phyloP scores from a whole-genome alignment of 2,888 invertebrate species.

The Drosophila borborema region DNA sequence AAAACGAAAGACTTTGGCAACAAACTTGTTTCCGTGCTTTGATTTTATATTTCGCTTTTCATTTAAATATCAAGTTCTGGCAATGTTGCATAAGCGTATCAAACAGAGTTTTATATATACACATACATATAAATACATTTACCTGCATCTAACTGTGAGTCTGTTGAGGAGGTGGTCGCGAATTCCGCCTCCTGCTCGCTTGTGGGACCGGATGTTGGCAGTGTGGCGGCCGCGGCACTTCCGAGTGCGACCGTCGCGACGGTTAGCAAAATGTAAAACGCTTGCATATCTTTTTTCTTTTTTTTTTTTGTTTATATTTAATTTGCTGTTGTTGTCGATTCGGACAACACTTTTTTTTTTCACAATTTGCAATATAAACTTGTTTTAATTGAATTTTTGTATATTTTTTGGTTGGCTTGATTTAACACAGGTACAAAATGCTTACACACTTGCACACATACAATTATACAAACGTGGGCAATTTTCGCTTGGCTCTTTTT shows the following conservation, averaged over 20 bases:
- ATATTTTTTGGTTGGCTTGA: slow-evolving; percentile 36
- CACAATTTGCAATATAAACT: slow-evolving; percentile 65
- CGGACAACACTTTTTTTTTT: slow-evolving; percentile 32
- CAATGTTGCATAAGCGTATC: slow-evolving; percentile 55
- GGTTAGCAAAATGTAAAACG: slow-evolving; percentile 64
- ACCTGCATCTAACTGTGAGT: slow-evolving; percentile 56
- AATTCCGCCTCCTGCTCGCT: slow-evolving; percentile 39
- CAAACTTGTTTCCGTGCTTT: slow-evolving; percentile 60
- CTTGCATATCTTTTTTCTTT: slow-evolving; percentile 66
- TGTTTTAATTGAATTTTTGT: slow-evolving; percentile 67
- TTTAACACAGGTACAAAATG: slow-evolving; percentile 47
- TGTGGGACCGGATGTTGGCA: slow-evolving; percentile 52
- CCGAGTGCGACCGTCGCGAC: slow-evolving; percentile 75
- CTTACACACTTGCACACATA: slow-evolving; percentile 27
- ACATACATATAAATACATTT: slow-evolving; percentile 15
- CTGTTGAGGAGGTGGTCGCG: slow-evolving; percentile 19
- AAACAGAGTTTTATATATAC: neutral
- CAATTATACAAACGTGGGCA: slow-evolving; percentile 29
- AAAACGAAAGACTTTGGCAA: slow-evolving; percentile 67
- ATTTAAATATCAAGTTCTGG: slow-evolving; percentile 78
- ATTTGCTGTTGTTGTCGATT: slow-evolving; percentile 23
- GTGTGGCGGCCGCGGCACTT: slow-evolving; percentile 71
- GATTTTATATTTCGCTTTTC: slow-evolving; percentile 32
- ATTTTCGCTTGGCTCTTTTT: slow-evolving; percentile 53
- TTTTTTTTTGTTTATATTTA: slow-evolving; percentile 6